Percentiles rank a stretch among this genome's conserved stretches.
Evolutionary conservation across 2,113 vertebrate genomes (phyloP).

Genomic region (Periophthalmus modestus): DNA sequence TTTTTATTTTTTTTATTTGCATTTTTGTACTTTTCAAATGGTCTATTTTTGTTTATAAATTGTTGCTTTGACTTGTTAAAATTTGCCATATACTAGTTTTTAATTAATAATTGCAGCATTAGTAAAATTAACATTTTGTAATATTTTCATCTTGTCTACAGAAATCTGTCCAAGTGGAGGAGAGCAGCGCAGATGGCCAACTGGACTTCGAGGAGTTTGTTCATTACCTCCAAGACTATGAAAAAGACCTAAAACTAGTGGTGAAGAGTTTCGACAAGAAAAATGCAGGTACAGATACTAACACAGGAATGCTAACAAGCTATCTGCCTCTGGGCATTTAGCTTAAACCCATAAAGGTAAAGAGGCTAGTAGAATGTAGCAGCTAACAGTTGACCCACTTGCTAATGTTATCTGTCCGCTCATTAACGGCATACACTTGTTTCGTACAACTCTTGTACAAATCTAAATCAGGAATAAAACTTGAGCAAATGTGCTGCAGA

Average conservation of each 20-base stretch:
- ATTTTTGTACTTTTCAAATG: too few relatives aligned
- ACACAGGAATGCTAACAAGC: background rate
- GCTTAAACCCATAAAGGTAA: background rate
- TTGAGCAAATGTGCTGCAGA: too few relatives aligned
- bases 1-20: too few relatives aligned
- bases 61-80: too few relatives aligned
- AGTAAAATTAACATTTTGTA: too few relatives aligned
- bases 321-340: background rate
- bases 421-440: too few relatives aligned
- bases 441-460: too few relatives aligned
- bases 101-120: too few relatives aligned
- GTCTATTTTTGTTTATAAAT: too few relatives aligned
- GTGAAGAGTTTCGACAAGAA: slow-evolving; percentile 90
- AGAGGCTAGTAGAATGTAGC: background rate
- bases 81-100: too few relatives aligned
- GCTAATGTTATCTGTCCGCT: too few relatives aligned
- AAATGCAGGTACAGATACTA: slow-evolving; percentile 82
- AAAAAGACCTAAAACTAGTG: slow-evolving; percentile 93
- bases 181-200: slow-evolving; percentile 83
- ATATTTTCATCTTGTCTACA: slow-evolving; percentile 46
- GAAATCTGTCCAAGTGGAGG: slow-evolving; percentile 88
- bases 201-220: slow-evolving; percentile 97
- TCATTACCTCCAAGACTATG: slow-evolving; percentile 94
- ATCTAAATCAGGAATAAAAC: too few relatives aligned
- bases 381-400: background rate